Evolutionary conservation across 2,113 vertebrate species (phyloP).

Genomic region (Daphoenositta chrysoptera): DNA sequence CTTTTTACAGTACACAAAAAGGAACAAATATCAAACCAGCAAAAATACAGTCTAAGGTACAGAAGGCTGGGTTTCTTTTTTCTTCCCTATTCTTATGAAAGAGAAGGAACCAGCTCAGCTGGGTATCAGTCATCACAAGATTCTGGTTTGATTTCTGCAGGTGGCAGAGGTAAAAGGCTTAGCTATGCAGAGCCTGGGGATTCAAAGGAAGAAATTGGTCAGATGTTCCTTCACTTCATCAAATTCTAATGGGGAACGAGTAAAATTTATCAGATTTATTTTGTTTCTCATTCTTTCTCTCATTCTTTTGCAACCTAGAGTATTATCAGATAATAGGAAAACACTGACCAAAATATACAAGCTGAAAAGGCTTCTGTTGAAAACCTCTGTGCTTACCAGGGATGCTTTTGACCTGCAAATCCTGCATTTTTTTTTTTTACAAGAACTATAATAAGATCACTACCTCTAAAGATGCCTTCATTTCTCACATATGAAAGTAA

Average conservation of each 20-base stretch:
- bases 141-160: constrained; percentile 26
- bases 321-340: not conserved
- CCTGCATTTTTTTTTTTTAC: not conserved
- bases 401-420: not conserved
- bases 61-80: constrained; percentile 12
- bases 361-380: not conserved
- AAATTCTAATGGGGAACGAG: not conserved
- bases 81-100: not conserved
- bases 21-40: not conserved
- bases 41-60: not conserved
- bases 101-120: constrained; percentile 3
- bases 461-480: not conserved
- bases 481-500: not conserved
- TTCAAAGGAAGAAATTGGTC: constrained; percentile 10
- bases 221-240: constrained; percentile 5
- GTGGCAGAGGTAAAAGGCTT: constrained; percentile 8
- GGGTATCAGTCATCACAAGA: not conserved
- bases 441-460: not conserved
- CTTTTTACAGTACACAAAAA: not conserved
- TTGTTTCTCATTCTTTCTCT: not conserved
- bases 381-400: not conserved
- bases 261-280: not conserved
- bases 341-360: not conserved
- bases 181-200: not conserved
- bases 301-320: not conserved